Percentiles rank a stretch among this genome's conserved stretches.
Evolutionary conservation across 2,888 invertebrate genomes (phyloP).

Genomic region (Caenorhabditis afra): DNA sequence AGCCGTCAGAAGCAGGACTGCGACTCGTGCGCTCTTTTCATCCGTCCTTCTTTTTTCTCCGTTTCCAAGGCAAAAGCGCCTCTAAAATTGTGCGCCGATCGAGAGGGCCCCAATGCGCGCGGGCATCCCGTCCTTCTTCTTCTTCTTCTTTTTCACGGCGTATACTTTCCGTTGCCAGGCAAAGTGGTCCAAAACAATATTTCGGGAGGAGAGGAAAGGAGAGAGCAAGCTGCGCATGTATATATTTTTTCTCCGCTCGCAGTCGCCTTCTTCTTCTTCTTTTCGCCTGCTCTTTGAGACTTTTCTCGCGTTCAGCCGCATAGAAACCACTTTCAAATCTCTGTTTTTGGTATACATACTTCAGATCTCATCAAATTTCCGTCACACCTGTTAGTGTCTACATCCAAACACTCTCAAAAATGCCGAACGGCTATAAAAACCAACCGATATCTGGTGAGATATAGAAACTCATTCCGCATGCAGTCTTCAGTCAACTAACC

Average conservation of each 20-base stretch:
- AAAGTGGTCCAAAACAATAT: constrained; percentile 62
- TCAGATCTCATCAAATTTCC: constrained; percentile 29
- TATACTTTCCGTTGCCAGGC: constrained; percentile 58
- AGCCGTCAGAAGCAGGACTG: constrained; percentile 27
- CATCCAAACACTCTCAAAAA: neutral
- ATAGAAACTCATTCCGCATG: neutral
- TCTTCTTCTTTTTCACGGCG: constrained; percentile 34
- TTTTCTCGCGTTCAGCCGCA: neutral
- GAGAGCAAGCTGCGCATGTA: constrained; percentile 17
- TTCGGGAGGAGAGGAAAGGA: constrained; percentile 7
- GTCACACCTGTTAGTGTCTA: neutral
- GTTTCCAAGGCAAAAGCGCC: constrained; percentile 35
- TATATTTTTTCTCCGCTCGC: constrained; percentile 25
- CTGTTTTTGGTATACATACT: neutral
- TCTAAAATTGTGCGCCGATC: constrained; percentile 34
- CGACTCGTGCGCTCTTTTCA: constrained; percentile 41
- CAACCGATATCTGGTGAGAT: constrained; percentile 58
- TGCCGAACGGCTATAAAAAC: constrained; percentile 56
- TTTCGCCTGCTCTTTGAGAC: constrained; percentile 47
- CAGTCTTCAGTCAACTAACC: constrained; percentile 8
- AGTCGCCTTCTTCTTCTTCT: constrained; percentile 3
- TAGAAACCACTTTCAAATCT: neutral
- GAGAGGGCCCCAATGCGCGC: constrained; percentile 1
- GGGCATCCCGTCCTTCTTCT: neutral
- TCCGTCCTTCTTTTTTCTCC: constrained; percentile 28